Percentiles rank a stretch among this genome's conserved stretches.
Evolutionary conservation across 2,113 vertebrate species (phyloP).

Genomic region (Saiga tatarica): DNA sequence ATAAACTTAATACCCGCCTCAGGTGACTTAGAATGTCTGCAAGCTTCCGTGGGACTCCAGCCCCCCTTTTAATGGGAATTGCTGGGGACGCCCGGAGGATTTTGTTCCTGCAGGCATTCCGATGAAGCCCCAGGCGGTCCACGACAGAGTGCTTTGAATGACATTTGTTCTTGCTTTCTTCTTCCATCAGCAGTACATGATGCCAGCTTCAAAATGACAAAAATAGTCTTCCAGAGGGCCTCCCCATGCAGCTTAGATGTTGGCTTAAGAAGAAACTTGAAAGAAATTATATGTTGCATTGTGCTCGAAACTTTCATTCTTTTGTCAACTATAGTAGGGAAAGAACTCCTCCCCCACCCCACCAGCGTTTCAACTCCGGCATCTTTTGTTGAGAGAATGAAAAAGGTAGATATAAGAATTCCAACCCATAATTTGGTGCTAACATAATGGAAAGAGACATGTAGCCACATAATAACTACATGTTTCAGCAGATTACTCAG

Average conservation of each 20-base stretch:
- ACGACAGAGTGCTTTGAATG: neutral
- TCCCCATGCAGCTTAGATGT: neutral
- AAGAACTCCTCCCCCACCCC: neutral
- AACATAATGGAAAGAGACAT: slow-evolving; percentile 21
- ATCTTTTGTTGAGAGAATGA: slow-evolving; percentile 38
- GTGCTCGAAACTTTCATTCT: neutral
- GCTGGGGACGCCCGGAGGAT: neutral
- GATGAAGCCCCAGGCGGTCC: neutral
- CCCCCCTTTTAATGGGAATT: no score
- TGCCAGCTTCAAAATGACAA: neutral
- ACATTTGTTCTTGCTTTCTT: slow-evolving; percentile 31
- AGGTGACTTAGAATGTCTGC: neutral
- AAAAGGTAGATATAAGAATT: neutral
- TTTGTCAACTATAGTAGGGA: neutral
- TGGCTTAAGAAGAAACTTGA: neutral
- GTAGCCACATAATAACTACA: slow-evolving; percentile 28
- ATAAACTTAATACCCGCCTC: neutral
- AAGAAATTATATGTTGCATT: neutral
- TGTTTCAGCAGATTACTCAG: slow-evolving; percentile 46
- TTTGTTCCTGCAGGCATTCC: neutral
- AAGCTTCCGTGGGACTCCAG: neutral
- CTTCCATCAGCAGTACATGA: neutral
- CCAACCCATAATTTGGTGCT: slow-evolving; percentile 36
- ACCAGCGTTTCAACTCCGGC: neutral
- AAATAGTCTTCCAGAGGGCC: neutral